Percentiles rank a stretch among this genome's conserved stretches.
Conservation (phyloP, 2,888 invertebrate species). For the Prosopocoilus inquinatus region DNA sequence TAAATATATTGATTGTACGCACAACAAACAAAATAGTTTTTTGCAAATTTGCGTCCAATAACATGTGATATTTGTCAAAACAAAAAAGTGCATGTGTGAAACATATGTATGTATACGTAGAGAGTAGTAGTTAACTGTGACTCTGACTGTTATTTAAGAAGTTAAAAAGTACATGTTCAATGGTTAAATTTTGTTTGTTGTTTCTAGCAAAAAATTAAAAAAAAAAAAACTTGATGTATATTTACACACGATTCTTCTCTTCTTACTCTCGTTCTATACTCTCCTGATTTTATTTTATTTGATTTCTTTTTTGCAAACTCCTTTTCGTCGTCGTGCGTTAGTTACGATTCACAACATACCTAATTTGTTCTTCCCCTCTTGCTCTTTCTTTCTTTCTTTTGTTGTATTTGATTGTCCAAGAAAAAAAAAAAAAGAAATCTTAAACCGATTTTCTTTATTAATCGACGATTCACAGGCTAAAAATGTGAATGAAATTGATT, state of each 20-base stretch:
- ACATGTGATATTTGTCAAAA: conserved; percentile 24
- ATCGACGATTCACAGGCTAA: too few species aligned
- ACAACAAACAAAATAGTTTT: conserved; percentile 39
- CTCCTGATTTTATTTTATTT: conserved; percentile 11
- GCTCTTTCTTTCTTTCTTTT: too few species aligned
- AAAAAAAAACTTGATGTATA: conserved; percentile 9
- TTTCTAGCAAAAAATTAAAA: conserved; percentile 1
- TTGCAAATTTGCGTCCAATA: conserved; percentile 34
- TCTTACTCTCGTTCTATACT: not conserved
- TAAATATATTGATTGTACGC: conserved; percentile 30
- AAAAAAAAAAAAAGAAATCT: too few species aligned
- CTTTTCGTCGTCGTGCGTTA: not conserved
- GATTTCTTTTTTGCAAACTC: not conserved
- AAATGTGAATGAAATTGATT: conserved; percentile 14
- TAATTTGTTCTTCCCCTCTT: too few species aligned
- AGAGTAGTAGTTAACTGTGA: conserved; percentile 6
- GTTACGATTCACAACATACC: too few species aligned
- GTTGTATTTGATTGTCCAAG: too few species aligned
- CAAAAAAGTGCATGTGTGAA: conserved; percentile 6
- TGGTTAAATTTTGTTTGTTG: conserved; percentile 22
- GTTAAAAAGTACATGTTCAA: conserved; percentile 25
- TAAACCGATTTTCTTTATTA: too few species aligned
- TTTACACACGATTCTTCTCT: conserved; percentile 9
- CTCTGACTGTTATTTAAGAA: conserved; percentile 9
- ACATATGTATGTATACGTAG: too few species aligned